Evolutionary conservation across 2,113 vertebrate genomes (phyloP).

Genomic region (Coryphaenoides rupestris): DNA sequence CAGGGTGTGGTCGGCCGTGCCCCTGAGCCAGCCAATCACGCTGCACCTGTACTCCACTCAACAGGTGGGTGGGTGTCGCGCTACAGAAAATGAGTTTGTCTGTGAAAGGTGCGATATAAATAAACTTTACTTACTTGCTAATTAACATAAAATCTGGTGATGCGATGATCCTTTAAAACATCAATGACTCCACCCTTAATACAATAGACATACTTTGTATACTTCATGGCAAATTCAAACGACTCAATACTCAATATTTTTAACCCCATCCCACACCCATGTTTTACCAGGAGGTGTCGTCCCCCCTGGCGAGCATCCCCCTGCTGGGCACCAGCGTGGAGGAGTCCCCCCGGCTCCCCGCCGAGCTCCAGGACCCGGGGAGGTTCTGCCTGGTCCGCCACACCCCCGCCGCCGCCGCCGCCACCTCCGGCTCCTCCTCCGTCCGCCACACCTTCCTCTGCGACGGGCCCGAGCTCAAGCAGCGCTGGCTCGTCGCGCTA

Average conservation of each 20-base stretch:
- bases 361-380: conserved; percentile 73
- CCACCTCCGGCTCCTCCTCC: too few relatives aligned
- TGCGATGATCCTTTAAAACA: too few relatives aligned
- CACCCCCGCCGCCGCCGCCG: too few relatives aligned
- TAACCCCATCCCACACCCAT: too few relatives aligned
- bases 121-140: too few relatives aligned
- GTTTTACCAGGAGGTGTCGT: too few relatives aligned
- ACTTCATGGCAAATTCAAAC: too few relatives aligned
- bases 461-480: conserved; percentile 88
- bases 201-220: too few relatives aligned
- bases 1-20: conserved; percentile 95
- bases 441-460: conserved; percentile 89
- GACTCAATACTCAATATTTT: too few relatives aligned
- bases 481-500: conserved; percentile 91
- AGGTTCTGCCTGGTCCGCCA: conserved; percentile 93
- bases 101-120: too few relatives aligned
- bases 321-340: conserved; percentile 91
- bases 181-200: too few relatives aligned
- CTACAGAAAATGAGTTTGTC: neutral
- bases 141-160: too few relatives aligned
- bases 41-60: conserved; percentile 94
- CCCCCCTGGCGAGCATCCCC: conserved; percentile 85
- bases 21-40: conserved; percentile 89
- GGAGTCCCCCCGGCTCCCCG: conserved; percentile 67
- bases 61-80: conserved; percentile 83